phyloP scores from a whole-genome alignment of 2,888 invertebrate species.

The Ennomos fuscantarius region DNA sequence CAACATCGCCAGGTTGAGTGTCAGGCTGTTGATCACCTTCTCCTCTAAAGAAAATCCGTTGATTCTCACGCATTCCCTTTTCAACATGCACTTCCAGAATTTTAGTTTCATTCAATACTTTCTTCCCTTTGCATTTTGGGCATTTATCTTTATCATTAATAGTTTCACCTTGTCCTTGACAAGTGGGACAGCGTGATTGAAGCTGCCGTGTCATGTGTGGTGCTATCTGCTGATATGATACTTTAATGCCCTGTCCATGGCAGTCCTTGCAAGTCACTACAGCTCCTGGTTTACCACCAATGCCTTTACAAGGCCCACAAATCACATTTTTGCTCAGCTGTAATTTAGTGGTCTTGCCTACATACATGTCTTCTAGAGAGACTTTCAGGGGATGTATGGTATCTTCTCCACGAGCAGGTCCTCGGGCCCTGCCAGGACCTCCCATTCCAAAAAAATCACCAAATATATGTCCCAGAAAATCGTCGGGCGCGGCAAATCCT shows the following conservation, averaged over 20 bases:
- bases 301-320: constrained; percentile 91
- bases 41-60: constrained; percentile 93
- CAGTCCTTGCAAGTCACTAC: constrained; percentile 89
- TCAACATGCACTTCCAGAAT: constrained; percentile 95
- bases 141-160: constrained; percentile 94
- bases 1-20: constrained; percentile 94
- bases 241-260: constrained; percentile 91
- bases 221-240: constrained; percentile 88
- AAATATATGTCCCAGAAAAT: constrained; percentile 87
- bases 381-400: constrained; percentile 94
- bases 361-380: constrained; percentile 95
- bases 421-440: constrained; percentile 81
- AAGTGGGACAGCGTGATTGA: constrained; percentile 86
- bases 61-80: constrained; percentile 94
- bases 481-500: constrained; percentile 85
- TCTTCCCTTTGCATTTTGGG: constrained; percentile 92
- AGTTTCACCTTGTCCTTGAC: constrained; percentile 89
- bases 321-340: constrained; percentile 93
- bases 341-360: constrained; percentile 93
- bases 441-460: constrained; percentile 87
- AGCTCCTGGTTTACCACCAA: constrained; percentile 90
- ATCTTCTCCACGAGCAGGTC: constrained; percentile 90
- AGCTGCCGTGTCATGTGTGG: constrained; percentile 87
- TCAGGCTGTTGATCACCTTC: constrained; percentile 97
- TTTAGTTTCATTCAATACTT: constrained; percentile 92